These are phyloP conservation scores for Stenodera caucasica DNA, from an alignment of 2,888 invertebrate genomes.

Conservation along the genomic window DNA sequence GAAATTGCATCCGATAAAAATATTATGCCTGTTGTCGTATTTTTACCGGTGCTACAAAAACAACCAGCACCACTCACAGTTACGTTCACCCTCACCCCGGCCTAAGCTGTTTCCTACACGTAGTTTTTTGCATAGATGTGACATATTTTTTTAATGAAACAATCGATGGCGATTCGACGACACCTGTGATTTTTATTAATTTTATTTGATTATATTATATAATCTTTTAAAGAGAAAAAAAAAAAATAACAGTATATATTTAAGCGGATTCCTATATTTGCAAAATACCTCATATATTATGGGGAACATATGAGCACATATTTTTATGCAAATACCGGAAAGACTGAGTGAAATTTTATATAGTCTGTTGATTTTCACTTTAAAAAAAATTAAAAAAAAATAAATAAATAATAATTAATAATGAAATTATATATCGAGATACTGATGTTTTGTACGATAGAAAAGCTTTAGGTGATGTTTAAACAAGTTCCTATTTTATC, in stretches of 20 bases:
- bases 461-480: slow-evolving; percentile 58
- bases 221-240: slow-evolving; percentile 41
- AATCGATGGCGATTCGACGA: slow-evolving; percentile 57
- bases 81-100: slow-evolving; percentile 91
- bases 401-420: too few relatives aligned
- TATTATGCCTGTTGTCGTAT: slow-evolving; percentile 90
- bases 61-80: slow-evolving; percentile 84
- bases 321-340: slow-evolving; percentile 60
- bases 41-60: slow-evolving; percentile 88
- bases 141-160: slow-evolving; percentile 55
- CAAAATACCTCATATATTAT: slow-evolving; percentile 55
- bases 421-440: slow-evolving; percentile 51
- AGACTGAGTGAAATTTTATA: slow-evolving; percentile 60
- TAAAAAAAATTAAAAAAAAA: slow-evolving; percentile 38
- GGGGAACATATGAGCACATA: slow-evolving; percentile 57
- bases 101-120: slow-evolving; percentile 61
- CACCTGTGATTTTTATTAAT: slow-evolving; percentile 59
- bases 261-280: slow-evolving; percentile 53
- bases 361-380: slow-evolving; percentile 59
- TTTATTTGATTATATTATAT: slow-evolving; percentile 52
- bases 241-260: slow-evolving; percentile 36
- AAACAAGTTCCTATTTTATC: slow-evolving; percentile 59
- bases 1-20: slow-evolving; percentile 60
- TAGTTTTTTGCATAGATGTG: slow-evolving; percentile 51
- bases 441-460: slow-evolving; percentile 57